Conservation (phyloP, 2,113 vertebrate genomes). For the Pluvialis apricaria region DNA sequence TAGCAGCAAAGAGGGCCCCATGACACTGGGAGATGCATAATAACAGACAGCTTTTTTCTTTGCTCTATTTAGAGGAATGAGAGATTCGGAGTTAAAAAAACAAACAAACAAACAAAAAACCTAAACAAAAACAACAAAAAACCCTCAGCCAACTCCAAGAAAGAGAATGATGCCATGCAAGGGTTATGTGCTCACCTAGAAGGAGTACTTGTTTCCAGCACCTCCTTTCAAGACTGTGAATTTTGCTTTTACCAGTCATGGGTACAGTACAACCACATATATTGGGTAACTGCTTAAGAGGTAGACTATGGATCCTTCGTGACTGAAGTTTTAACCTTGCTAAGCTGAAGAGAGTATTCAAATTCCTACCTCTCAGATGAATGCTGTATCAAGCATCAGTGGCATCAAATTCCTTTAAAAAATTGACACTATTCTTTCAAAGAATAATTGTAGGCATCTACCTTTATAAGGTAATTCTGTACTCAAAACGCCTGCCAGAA, state of each 20-base stretch:
- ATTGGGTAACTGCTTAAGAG: neutral
- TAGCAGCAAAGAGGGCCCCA: neutral
- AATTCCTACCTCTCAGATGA: neutral
- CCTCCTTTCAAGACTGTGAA: neutral
- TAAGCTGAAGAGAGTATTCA: neutral
- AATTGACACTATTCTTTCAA: neutral
- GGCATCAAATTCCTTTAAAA: neutral
- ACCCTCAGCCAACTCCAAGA: neutral
- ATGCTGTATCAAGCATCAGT: neutral
- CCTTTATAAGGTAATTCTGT: neutral
- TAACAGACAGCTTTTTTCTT: neutral
- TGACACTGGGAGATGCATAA: neutral
- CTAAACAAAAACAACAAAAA: neutral
- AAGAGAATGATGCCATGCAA: neutral
- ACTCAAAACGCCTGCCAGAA: neutral
- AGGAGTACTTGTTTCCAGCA: neutral
- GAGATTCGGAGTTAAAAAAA: neutral
- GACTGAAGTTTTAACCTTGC: neutral
- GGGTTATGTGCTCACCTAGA: neutral
- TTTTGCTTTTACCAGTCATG: neutral
- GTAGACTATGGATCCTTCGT: neutral
- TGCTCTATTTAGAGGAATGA: neutral
- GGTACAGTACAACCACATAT: neutral
- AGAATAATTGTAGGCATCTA: neutral
- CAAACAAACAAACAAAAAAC: neutral